Conservation (phyloP, 2,797 vertebrate genomes). For the Paramormyrops hopkinsi region DNA sequence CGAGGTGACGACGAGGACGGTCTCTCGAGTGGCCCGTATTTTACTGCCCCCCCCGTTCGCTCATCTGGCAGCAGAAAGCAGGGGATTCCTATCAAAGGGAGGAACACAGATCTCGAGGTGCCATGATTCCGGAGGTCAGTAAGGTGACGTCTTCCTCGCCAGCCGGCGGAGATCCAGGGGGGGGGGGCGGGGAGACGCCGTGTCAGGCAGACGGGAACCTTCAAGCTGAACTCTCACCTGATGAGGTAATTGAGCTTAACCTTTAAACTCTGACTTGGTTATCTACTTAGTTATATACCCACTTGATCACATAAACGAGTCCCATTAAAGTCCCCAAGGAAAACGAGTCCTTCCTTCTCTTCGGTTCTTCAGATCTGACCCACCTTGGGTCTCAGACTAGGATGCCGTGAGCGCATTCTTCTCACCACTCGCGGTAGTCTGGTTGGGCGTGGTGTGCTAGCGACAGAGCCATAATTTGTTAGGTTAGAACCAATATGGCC, state of each 20-base stretch:
- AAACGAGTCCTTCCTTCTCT: not conserved
- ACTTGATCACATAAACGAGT: not conserved
- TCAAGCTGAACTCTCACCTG: not conserved
- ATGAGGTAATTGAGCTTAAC: not conserved
- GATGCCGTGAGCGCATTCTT: not conserved
- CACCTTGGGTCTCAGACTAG: not conserved
- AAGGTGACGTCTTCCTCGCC: not conserved
- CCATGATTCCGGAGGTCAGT: not conserved
- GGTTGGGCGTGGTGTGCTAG: not conserved
- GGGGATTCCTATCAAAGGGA: not conserved
- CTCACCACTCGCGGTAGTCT: not conserved
- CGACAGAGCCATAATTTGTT: not conserved
- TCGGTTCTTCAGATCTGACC: not conserved
- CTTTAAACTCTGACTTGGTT: not conserved
- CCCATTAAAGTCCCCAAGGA: not conserved
- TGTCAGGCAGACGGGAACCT: not conserved
- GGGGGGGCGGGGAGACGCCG: not conserved
- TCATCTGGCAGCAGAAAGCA: not conserved
- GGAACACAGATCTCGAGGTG: not conserved
- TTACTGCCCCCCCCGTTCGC: not conserved
- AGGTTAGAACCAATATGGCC: not conserved
- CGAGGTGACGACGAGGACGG: not conserved
- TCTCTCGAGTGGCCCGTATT: not conserved
- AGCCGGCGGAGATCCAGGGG: not conserved
- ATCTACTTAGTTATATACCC: not conserved